These are phyloP conservation scores for Corapipo altera DNA, from an alignment of 2,113 vertebrate genomes.

Conservation along the genomic window DNA sequence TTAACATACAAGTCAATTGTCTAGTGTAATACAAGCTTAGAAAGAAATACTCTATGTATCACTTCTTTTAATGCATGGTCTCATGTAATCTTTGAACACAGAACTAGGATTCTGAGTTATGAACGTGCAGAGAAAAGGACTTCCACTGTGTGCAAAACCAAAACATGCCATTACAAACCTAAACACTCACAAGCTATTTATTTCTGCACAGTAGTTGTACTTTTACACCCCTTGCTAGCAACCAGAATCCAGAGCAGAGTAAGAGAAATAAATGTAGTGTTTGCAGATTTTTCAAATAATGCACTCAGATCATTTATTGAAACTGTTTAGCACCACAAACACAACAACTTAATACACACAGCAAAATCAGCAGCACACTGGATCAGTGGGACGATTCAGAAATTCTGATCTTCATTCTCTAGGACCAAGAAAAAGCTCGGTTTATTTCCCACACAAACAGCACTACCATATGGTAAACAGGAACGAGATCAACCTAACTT, in stretches of 20 bases:
- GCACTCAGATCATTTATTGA: neutral
- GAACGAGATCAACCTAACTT: neutral
- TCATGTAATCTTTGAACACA: neutral
- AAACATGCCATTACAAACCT: neutral
- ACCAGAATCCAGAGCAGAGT: neutral
- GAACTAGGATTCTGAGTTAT: neutral
- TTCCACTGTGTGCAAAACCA: neutral
- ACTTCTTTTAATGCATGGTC: neutral
- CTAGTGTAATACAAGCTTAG: neutral
- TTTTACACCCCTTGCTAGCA: neutral
- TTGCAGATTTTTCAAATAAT: neutral
- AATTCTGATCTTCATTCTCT: neutral
- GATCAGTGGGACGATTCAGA: neutral
- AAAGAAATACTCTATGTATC: neutral
- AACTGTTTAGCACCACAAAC: neutral
- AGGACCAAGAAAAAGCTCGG: neutral
- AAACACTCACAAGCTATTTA: neutral
- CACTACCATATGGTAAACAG: neutral
- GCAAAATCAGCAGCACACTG: neutral
- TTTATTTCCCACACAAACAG: neutral
- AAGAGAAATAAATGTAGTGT: neutral
- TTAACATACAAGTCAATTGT: neutral
- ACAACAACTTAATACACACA: neutral
- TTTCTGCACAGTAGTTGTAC: neutral
- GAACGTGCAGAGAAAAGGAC: neutral